A percentile compares a stretch with the other conserved stretches of the same genome.
These are phyloP conservation scores for Oligia fasciuncula DNA, from an alignment of 2,888 invertebrate genomes.

Conservation along the genomic window DNA sequence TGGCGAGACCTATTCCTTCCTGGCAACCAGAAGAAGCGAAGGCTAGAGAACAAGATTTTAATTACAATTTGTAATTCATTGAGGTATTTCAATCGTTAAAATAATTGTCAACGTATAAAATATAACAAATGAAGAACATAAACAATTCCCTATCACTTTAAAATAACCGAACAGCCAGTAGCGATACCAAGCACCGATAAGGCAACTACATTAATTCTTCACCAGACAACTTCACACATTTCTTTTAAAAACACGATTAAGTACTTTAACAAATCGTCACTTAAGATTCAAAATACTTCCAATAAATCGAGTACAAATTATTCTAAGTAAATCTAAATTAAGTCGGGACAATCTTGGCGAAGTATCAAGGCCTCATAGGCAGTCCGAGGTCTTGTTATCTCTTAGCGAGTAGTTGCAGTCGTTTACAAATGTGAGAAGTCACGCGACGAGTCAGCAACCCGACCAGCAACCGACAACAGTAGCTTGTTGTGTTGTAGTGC, in stretches of 20 bases:
- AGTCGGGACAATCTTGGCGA: slow-evolving; percentile 51
- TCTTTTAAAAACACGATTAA: slow-evolving; percentile 45
- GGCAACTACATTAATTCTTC: slow-evolving; percentile 35
- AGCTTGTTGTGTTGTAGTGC: slow-evolving; percentile 54
- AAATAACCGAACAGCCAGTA: slow-evolving; percentile 46
- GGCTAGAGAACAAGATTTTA: background rate
- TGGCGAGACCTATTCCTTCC: background rate
- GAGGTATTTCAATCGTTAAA: slow-evolving; percentile 2
- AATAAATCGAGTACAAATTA: slow-evolving; percentile 61
- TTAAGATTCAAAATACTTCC: slow-evolving; percentile 47
- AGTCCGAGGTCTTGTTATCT: slow-evolving; percentile 76
- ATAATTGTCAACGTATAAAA: slow-evolving; percentile 25
- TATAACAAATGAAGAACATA: slow-evolving; percentile 36
- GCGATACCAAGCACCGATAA: slow-evolving; percentile 48
- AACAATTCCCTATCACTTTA: slow-evolving; percentile 26
- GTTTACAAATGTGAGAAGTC: slow-evolving; percentile 86
- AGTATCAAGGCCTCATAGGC: slow-evolving; percentile 48
- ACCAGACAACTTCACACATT: slow-evolving; percentile 34
- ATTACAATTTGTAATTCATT: background rate
- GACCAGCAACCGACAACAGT: slow-evolving; percentile 60
- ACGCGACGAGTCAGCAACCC: slow-evolving; percentile 78
- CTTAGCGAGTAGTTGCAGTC: slow-evolving; percentile 68
- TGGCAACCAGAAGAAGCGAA: background rate
- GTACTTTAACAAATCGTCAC: slow-evolving; percentile 51
- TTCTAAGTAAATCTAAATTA: slow-evolving; percentile 62